Evolutionary conservation across 2,797 vertebrate species (phyloP), one percentile per base, ranked within the genome.

Genomic region (Anabacerthia variegaticeps): DNA sequence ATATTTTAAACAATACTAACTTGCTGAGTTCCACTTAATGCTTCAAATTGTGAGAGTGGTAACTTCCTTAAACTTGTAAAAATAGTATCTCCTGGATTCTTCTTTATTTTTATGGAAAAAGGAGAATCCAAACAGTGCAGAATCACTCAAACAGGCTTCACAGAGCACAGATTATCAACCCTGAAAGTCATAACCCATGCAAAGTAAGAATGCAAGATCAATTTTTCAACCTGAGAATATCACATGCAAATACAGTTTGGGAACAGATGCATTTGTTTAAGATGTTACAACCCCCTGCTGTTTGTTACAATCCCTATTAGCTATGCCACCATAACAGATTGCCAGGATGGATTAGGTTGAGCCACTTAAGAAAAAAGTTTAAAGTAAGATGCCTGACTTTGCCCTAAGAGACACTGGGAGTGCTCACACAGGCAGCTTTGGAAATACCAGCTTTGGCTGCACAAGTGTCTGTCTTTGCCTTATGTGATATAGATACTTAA

Each of bases 181-280:
- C 41, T 41, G 43, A 51, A 63, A 82, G 30, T 59, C 3, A 0
- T 41, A 59, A 43, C 49, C 37, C 0, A 3, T 34, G 28, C 0
- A 0, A 76, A 73, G 26, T 27, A 28, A 51, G 43, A 68, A 67
- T 15, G 51, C 48, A 73, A 63, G 73, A 65, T 73, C 48, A 30
- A n/a, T 72, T 92, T 86, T 92, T 90, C 81, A 67, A 27, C 54
- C 51, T 54, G 48, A 52, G 67, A 79, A 58, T 80, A 71, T 68
- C 44, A 16, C 48, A 84, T 65, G 80, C 67, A 84, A 84, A 79
- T 69, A 18, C 65, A 44, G 59, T 77, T 89, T 78, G 67, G 58
- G 61, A 95, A 75, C 85, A 88, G 93, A 72, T 88, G 73, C 69
- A 23, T 88, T 95, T 89, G 69, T 84, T 93, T 88, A 86, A 91